Base-by-base conservation (phyloP, 2,113 vertebrate genomes). In the Vulpes lagopus region DNA sequence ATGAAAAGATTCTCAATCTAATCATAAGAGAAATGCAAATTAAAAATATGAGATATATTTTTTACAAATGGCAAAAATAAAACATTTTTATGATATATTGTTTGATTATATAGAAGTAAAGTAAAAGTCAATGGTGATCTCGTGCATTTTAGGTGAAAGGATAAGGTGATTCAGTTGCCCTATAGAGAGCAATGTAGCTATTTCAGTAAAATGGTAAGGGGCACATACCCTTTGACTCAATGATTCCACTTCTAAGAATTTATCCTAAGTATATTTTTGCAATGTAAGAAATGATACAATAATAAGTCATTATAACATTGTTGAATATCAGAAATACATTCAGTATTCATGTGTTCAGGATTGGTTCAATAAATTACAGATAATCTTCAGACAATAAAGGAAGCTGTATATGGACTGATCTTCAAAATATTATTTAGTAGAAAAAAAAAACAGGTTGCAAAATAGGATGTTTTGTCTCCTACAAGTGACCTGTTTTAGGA, bases 171-270 rank as follows among this genome's bases (percentile, higher is more conserved):
- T n/a, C 11, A 90, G 67, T 53, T 43, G 43, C 35, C 51, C 59
- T 80, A 23, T 53, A 53, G 89, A 86, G 73, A 85, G 19, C 23
- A 51, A 51, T 92, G 89, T 38, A 89, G 64, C 59, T 78, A 76
- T 76, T 96, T 92, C 27, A 71, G 22, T 82, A 86, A 94, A 91
- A 92, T 78, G 43, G 79, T 86, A 76, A 85, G 92, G 92, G 43
- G 10, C 27, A 60, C 5, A 78, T 78, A 91, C 23, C 55, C 17
- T 69, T 92, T 84, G 78, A 94, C 22, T 94, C 91, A 89, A 17
- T 71, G 79, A 5, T 81, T 94, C 76, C 43, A 71, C 80, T 91
- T 91, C 27, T 43, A 91, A 25, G n/a, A 93, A 83, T 96, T 59
- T 71, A 80, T 74, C 60, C 43, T 91, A 94, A 57, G 51, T 89